Percentiles rank a stretch among this genome's conserved stretches.
Conservation (phyloP, 2,113 vertebrate species). For the Monopterus albus region DNA sequence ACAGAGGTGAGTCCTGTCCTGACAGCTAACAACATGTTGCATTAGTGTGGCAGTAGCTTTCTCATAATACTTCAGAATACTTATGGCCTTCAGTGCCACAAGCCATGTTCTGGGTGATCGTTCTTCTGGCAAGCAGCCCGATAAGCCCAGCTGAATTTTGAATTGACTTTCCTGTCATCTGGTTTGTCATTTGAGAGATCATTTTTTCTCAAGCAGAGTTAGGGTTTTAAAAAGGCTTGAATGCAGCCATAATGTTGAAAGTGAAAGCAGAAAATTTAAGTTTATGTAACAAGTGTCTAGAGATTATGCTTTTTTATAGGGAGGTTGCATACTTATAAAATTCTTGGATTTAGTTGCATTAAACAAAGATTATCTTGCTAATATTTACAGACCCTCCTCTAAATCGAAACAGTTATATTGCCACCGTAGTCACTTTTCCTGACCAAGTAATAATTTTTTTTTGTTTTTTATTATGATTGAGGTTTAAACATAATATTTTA, state of each 20-base stretch:
- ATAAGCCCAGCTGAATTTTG: constrained; percentile 17
- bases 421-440: background rate
- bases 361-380: too few relatives aligned
- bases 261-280: constrained; percentile 30
- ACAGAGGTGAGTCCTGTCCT: constrained; percentile 87
- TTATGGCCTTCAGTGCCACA: constrained; percentile 16
- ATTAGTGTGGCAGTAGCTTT: background rate
- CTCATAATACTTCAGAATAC: background rate
- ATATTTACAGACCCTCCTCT: constrained; percentile 8
- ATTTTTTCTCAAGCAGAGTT: constrained; percentile 17
- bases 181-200: constrained; percentile 9
- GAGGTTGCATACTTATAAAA: background rate
- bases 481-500: constrained; percentile 6
- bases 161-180: constrained; percentile 27
- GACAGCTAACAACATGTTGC: background rate
- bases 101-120: background rate
- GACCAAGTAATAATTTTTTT: background rate
- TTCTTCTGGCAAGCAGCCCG: constrained; percentile 29
- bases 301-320: background rate
- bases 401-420: background rate
- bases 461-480: background rate
- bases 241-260: background rate
- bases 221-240: constrained; percentile 15
- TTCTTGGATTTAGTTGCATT: constrained; percentile 4
- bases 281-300: constrained; percentile 22